Evolutionary conservation across 2,113 vertebrate species (phyloP), one percentile per base, ranked within the genome.

Genomic region (Xenotilapia leptura): DNA sequence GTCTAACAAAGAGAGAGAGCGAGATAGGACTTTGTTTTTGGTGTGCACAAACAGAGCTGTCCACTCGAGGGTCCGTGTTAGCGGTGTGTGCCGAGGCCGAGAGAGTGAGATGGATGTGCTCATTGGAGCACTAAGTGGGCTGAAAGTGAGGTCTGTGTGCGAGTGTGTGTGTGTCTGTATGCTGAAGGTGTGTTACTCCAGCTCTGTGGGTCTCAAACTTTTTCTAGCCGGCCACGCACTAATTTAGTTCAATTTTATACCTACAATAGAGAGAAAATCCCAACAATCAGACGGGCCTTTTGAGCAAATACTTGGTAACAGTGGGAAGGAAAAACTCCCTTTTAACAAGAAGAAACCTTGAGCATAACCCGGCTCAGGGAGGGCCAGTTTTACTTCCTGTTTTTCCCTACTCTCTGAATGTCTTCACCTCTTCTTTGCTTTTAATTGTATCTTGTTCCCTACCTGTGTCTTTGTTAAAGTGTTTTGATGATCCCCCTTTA

Each of bases 41-140:
- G 87, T 84, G 56, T 38, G 62, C 42, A 58, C 86, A 93, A 91
- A 95, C 92, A 93, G 60, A 90, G 88, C 73, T 73, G 15, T 62
- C 86, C 77, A 65, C 82, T 86, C 38, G 31, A 88, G 54, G 6
- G 70, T 60, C 17, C 55, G 77, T 10, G 82, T 75, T 31, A 23
- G 77, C n/a, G n/a, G 38, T n/a, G 45, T 49, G 26, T 42, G 36
- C 65, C 7, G 65, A 38, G 49, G 73, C 8, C 13, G 5, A 58
- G 60, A 88, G 58, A 81, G 53, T 28, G 86, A 79, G 87, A 85
- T 28, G 83, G 86, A 88, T 83, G 90, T 38, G 60, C 65, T 54
- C 77, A 62, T 9, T 14, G 79, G 28, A 75, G 68, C 51, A 73
- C 70, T 80, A 90, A 55, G 58, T 38, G 79, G 56, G 68, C 54